Evolutionary conservation across 2,888 invertebrate species (phyloP), one percentile per base, ranked within the genome.

Genomic region (Limenitis arthemis): DNA sequence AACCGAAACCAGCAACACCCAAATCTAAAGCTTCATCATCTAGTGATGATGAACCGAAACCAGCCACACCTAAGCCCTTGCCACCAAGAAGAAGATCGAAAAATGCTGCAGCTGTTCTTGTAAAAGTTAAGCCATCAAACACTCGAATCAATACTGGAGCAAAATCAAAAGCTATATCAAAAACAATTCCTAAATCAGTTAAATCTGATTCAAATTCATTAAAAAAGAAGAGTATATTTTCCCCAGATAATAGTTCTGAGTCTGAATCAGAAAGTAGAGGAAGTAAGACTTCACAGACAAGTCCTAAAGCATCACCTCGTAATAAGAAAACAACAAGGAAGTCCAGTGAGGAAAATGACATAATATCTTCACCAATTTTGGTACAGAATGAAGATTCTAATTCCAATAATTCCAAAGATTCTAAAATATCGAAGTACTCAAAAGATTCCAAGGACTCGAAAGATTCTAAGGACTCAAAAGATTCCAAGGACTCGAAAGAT

Each of bases 171-270:
- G 74, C 77, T 1, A 65, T 72, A 20, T 62, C 76, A 1, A 89
- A 88, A 73, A 72, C 83, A 0, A 63, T 75, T 34, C 67, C 73
- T 20, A 88, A 87, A 67, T 60, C 78, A 0, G 58, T 66, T 33
- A 56, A 62, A 20, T 68, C 74, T 51, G 62, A 70, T 50, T 73
- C 77, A 51, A 60, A 72, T 3, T 72, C 73, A 3, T 68, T 75
- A 40, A 93, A 92, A 67, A 92, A 91, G 72, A 93, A 93, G 70
- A 93, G 94, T 67, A 94, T 94, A 66, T 94, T 94, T 67, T 94
- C 94, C 49, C 94, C 94, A 0, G 94, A 93, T 61, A 94, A 94
- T 66, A 83, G 81, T 72, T 77, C 88, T 53, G 79, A 79, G 70
- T 77, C 79, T 44, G 79, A 82, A 64, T 66, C 81, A 1, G 80